Evolutionary conservation across 2,797 vertebrate genomes (phyloP), one percentile per base, ranked within the genome.

Genomic region (Moxostoma hubbsi): DNA sequence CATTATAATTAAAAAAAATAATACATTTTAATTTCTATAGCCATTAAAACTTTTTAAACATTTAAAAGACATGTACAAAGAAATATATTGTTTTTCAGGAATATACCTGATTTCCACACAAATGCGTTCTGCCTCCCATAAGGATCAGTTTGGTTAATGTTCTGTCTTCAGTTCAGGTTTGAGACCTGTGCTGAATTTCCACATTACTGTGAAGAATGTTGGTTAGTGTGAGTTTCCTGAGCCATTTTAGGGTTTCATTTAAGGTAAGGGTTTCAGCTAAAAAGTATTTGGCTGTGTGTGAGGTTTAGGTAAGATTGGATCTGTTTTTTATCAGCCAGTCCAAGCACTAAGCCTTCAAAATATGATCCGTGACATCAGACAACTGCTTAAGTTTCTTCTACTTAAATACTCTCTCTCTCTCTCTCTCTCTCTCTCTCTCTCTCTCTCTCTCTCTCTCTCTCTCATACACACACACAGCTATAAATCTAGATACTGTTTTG

Each of bases 301-400:
- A 11, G 36, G 49, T 63, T 70, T 62, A 78, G 51, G 75, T 70
- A 54, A 51, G 53, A 50, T 59, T 57, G 69, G 24, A 59, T 77
- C 62, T 64, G 54, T 67, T 77, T 49, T 68, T 55, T 64, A 50
- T 73, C 72, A 81, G 79, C 58, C 12, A 51, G 67, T 16, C 24
- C 15, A 71, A 70, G 55, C 7, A 49, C 70, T 49, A 62, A 79
- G 77, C 49, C 36, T 61, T 66, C 71, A 80, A 75, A 82, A 84
- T 82, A 84, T 77, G 69, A 73, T 79, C 69, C 59, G 80, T 80
- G 83, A 77, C 68, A 77, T 84, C 80, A 84, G 70, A 63, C 69
- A 43, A 50, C 64, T 63, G 43, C 67, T 68, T 63, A 73, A 43
- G 75, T 63, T 77, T 72, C 75, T 46, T 65, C 13, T 54, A 73